These are phyloP conservation scores for Sepioteuthis lessoniana DNA, from an alignment of 2,888 invertebrate species.

Conservation along the genomic window DNA sequence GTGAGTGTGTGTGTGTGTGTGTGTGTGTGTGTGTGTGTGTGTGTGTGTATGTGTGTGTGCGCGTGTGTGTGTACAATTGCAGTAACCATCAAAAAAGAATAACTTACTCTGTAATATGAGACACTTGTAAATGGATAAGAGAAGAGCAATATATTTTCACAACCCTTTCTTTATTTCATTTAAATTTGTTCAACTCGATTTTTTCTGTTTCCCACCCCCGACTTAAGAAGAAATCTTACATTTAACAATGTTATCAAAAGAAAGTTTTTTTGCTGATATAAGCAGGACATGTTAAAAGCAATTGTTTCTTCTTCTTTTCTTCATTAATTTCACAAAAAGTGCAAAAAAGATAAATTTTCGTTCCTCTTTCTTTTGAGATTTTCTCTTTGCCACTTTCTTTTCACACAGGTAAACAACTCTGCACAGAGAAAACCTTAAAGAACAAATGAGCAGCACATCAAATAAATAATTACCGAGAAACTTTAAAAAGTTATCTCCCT, in stretches of 20 bases:
- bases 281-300: background rate
- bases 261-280: background rate
- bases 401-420: background rate
- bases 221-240: background rate
- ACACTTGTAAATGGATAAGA: slow-evolving; percentile 33
- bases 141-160: background rate
- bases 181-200: background rate
- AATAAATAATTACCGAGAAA: background rate
- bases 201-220: background rate
- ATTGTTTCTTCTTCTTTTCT: background rate
- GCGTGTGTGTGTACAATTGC: background rate
- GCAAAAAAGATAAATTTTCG: background rate
- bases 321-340: background rate
- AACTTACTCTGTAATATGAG: background rate
- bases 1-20: background rate
- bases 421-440: background rate
- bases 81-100: background rate
- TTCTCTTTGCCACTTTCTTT: background rate
- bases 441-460: background rate
- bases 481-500: background rate
- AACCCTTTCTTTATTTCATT: slow-evolving; percentile 23
- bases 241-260: background rate
- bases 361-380: background rate
- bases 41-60: slow-evolving; percentile 33
- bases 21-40: background rate